Percentiles rank a stretch among this genome's conserved stretches.
Conservation (phyloP, 2,888 invertebrate species). For the Chirona hameri region DNA sequence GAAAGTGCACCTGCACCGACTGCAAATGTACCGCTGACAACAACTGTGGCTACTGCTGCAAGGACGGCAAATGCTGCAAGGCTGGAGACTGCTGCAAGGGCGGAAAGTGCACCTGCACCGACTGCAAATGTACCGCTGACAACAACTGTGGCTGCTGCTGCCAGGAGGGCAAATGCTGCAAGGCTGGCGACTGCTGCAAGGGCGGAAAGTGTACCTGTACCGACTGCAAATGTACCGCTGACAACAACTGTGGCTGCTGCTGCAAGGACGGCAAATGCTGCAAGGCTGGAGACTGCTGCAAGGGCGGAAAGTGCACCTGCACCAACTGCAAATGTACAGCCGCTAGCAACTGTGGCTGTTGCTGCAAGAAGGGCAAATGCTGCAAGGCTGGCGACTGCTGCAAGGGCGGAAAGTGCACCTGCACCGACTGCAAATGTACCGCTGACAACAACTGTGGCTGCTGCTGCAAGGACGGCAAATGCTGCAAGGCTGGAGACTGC, state of each 20-base stretch:
- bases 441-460: neutral
- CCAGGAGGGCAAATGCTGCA: neutral
- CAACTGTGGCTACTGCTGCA: neutral
- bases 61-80: neutral
- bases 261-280: neutral
- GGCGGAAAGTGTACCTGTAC: neutral
- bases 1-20: neutral
- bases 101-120: neutral
- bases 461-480: conserved; percentile 2
- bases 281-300: no score
- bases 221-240: neutral
- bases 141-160: neutral
- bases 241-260: neutral
- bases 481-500: neutral
- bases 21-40: neutral
- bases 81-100: neutral
- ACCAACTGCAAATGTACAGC: neutral
- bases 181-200: neutral
- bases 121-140: neutral
- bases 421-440: neutral
- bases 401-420: neutral
- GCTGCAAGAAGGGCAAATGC: conserved; percentile 6
- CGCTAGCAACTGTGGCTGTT: neutral
- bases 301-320: neutral
- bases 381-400: neutral